phyloP scores from a whole-genome alignment of 2,797 vertebrate genomes.

The Chelonia mydas region DNA sequence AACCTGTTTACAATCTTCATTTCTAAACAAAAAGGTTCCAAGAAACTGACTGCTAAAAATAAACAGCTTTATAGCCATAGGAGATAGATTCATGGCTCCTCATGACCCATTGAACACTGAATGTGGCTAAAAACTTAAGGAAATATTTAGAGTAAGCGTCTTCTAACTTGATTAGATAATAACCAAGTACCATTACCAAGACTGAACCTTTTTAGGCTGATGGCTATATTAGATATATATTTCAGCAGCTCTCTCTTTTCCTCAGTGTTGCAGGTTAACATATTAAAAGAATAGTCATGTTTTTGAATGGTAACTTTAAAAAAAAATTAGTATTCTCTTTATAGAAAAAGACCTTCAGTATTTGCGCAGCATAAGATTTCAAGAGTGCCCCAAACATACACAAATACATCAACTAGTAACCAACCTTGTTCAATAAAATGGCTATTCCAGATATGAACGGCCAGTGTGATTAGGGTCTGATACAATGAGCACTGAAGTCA shows the following conservation, averaged over 20 bases:
- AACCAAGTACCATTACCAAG: not conserved
- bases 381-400: not conserved
- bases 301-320: slow-evolving; percentile 54
- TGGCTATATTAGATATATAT: not conserved
- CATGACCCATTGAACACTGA: not conserved
- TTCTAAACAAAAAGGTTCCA: not conserved
- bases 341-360: not conserved
- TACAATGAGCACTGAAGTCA: fast-evolving
- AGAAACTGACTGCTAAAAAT: not conserved
- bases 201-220: not conserved
- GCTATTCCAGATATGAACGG: slow-evolving; percentile 59
- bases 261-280: slow-evolving; percentile 78
- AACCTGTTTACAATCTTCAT: not conserved
- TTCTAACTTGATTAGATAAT: not conserved
- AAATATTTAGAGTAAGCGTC: not conserved
- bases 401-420: not conserved
- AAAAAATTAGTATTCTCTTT: not conserved
- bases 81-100: not conserved
- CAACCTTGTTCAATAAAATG: slow-evolving; percentile 1
- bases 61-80: not conserved
- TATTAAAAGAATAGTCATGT: slow-evolving; percentile 60
- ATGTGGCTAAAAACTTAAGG: not conserved
- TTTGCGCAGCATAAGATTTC: slow-evolving; percentile 12
- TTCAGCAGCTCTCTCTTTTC: slow-evolving; percentile 78
- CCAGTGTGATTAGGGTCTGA: not conserved